Conservation (phyloP, 2,888 invertebrate genomes). For the Noctua pronuba region DNA sequence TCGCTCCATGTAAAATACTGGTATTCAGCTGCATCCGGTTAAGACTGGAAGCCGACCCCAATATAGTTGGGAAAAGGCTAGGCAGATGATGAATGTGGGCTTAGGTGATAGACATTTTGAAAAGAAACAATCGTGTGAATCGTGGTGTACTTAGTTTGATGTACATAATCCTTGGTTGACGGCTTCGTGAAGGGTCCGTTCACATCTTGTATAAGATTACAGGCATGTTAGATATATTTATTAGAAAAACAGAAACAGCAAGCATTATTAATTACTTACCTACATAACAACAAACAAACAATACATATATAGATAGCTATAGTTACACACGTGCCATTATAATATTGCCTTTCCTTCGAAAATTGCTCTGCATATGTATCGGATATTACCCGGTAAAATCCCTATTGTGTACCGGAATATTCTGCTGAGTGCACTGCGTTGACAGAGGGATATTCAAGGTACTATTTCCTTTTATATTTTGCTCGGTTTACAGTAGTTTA, state of each 20-base stretch:
- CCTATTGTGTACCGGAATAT: constrained; percentile 16
- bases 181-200: no score
- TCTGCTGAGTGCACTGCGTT: constrained; percentile 11
- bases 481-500: neutral
- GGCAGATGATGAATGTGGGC: no score
- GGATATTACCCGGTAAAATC: constrained; percentile 24
- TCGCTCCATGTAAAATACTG: no score
- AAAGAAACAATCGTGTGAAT: no score
- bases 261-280: neutral
- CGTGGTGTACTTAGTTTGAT: no score
- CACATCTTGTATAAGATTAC: no score
- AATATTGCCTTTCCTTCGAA: constrained; percentile 22
- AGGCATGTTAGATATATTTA: neutral
- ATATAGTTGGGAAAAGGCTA: no score
- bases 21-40: no score
- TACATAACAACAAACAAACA: neutral
- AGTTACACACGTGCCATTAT: constrained; percentile 3
- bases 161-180: no score
- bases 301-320: neutral
- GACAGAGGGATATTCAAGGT: neutral
- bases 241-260: neutral
- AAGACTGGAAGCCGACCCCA: no score
- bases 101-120: no score
- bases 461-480: neutral
- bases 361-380: constrained; percentile 10